These are phyloP conservation scores for Apocheima hispidaria DNA, from an alignment of 2,888 invertebrate genomes.

Conservation along the genomic window DNA sequence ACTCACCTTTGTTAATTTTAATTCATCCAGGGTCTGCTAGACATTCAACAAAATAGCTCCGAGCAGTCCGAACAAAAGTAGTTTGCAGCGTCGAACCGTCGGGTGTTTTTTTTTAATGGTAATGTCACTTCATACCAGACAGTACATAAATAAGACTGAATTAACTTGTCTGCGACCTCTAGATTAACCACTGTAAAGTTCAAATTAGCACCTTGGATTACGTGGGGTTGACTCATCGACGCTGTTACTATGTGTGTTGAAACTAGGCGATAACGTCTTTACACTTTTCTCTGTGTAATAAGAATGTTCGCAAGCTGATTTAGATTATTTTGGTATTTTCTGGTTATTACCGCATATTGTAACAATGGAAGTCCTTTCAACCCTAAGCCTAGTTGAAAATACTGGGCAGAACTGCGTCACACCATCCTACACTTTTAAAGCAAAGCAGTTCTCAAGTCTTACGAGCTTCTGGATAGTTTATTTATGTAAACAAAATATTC, in stretches of 20 bases:
- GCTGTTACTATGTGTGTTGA: conserved; percentile 26
- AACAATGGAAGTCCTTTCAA: no score
- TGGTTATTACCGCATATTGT: not conserved
- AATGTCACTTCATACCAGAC: conserved; percentile 82
- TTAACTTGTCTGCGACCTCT: conserved; percentile 83
- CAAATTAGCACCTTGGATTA: conserved; percentile 67
- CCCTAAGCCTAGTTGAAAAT: no score
- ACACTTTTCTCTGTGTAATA: not conserved
- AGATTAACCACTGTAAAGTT: conserved; percentile 65
- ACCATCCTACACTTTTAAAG: no score
- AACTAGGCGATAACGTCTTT: conserved; percentile 18
- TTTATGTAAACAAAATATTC: no score
- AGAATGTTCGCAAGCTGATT: not conserved
- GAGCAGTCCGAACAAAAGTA: conserved; percentile 60
- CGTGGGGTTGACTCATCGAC: conserved; percentile 38
- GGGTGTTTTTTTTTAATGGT: conserved; percentile 80
- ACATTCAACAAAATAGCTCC: conserved; percentile 74
- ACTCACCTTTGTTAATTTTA: conserved; percentile 45
- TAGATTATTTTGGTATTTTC: not conserved
- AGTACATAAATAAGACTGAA: conserved; percentile 82
- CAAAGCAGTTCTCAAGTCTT: no score
- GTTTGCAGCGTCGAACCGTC: conserved; percentile 60
- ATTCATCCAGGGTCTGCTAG: conserved; percentile 55
- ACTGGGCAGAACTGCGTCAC: no score
- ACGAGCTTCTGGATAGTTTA: no score